Evolutionary conservation across 2,888 invertebrate species (phyloP), one percentile per base, ranked within the genome.

Genomic region (Drosophila lacicola): DNA sequence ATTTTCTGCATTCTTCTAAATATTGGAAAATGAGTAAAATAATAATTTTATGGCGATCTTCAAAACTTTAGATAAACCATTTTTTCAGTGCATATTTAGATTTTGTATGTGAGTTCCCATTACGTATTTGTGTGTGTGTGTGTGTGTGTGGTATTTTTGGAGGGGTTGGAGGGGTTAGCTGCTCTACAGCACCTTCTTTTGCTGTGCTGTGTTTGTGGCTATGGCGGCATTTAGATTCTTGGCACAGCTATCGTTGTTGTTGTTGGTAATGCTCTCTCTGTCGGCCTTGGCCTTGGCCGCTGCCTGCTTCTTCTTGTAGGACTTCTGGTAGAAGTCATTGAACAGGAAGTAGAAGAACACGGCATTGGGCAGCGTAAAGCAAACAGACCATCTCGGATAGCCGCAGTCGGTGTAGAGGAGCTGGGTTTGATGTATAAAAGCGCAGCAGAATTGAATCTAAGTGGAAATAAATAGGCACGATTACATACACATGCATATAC

Each of bases 321-420:
- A 95, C 89, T 96, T 95, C 84, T 95, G 95, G 93, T 98, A 98
- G 93, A 98, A 98, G 89, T 98, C 96, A 69, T 95, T 95, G 93
- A 98, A 98, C 72, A 98, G 94, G 91, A 97, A 95, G 92, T 98
- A 97, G 94, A 98, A 98, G 94, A 98, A 96, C 56, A 98, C 95
- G 10, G 97, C 97, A 93, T 98, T 98, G 10, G 97, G 96, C 19
- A 97, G 94, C 54, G 97, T 98, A 92, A 98, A 96, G 89, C 95
- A 94, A 44, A 96, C 94, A 9, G 96, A 95, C 95, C 96, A 96
- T 80, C 95, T 94, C 3, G 98, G 98, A 91, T 97, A 98, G 54
- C 96, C 96, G 93, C 98, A 98, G 81, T 97, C 96, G 89, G 96
- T 95, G 93, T 96, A 95, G 44, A 98, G 92, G 11, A 98, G 94